Evolutionary conservation across 2,888 invertebrate genomes (phyloP), one percentile per base, ranked within the genome.

Genomic region (Temnothorax rugatulus): DNA sequence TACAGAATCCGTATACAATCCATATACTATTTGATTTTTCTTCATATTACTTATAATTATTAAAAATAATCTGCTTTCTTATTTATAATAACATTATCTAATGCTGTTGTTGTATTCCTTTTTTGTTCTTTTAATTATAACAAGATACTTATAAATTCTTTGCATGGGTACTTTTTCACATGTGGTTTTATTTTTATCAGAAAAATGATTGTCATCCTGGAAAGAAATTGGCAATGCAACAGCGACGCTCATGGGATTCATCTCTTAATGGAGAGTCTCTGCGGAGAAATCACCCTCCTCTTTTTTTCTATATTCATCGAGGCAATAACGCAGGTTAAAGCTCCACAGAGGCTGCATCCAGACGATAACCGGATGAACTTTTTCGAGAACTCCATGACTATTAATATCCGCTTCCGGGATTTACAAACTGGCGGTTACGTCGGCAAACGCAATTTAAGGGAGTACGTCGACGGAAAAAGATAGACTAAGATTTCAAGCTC

Each of bases 341-440:
- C 50, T 64, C 41, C 41, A 66, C 50, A 11, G 34, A 25, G 82
- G 41, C 71, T 85, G 87, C 83, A 84, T 38, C 68, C 54, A 38
- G 61, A 88, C 83, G 86, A 89, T 90, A 90, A 89, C 84, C 77
- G 83, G 81, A 86, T 88, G 68, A 89, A 86, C 74, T 75, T 88
- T 89, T 88, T 84, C 15, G 44, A 64, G 73, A 82, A 73, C 52
- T 54, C 25, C 34, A 50, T 68, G 74, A 83, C 83, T 82, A 87
- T 87, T 86, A 82, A 82, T 88, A 85, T 66, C 63, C 84, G 47
- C 47, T 63, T 21, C 11, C 18, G 73, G 64, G 81, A 83, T 84
- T 87, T 69, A 54, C 79, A 77, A 73, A 81, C 68, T 57, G 41
- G 29, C 41, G 73, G 41, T 38, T 54, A 57, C 50, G 38, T 63